These are phyloP conservation scores for Zosterops borbonicus DNA, from an alignment of 2,113 vertebrate genomes.

Conservation along the genomic window DNA sequence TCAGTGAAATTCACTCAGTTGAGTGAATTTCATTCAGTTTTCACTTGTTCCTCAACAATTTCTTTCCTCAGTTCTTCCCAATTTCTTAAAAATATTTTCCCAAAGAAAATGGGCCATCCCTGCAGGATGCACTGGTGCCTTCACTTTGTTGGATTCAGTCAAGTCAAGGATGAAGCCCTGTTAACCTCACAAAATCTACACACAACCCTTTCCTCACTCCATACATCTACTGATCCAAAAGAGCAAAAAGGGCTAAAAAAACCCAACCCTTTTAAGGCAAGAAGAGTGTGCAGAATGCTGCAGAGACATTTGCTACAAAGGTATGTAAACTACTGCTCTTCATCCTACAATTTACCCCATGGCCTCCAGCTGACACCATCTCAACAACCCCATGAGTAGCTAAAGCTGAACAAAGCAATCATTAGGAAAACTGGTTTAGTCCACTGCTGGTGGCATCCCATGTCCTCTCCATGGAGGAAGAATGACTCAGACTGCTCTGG, in stretches of 20 bases:
- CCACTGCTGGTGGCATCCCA: not conserved
- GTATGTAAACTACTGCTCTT: not conserved
- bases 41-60: not conserved
- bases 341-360: not conserved
- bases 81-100: not conserved
- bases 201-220: not conserved
- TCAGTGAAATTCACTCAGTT: not conserved
- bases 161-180: not conserved
- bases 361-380: constrained; percentile 2
- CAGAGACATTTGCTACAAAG: not conserved
- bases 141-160: not conserved
- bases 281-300: not conserved
- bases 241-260: not conserved
- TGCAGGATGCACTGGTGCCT: not conserved
- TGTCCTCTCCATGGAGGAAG: not conserved
- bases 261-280: not conserved
- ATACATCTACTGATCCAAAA: not conserved
- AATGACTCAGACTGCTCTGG: not conserved
- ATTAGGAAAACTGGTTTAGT: constrained; percentile 21
- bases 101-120: not conserved
- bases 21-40: not conserved
- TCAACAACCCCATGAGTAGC: not conserved
- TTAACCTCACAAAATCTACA: not conserved
- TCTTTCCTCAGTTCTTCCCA: not conserved
- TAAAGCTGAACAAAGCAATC: not conserved